Base-by-base conservation (phyloP, 2,113 vertebrate genomes). In the Maccullochella peelii region DNA sequence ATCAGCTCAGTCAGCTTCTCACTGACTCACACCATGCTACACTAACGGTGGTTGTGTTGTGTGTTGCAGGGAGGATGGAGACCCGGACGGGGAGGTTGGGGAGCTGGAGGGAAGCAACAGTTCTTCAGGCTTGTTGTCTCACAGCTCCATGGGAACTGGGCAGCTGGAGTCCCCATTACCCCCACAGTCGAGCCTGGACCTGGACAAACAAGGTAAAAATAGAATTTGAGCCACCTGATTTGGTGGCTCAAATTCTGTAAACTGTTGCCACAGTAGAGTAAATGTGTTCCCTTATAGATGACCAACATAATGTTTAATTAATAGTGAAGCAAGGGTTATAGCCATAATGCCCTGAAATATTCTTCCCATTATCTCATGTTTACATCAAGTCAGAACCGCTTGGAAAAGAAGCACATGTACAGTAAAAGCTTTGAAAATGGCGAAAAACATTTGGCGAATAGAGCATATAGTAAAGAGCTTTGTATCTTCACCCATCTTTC, bases 41-140 rank as follows among this genome's bases (percentile, higher is more conserved):
- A 8, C 52, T 86, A 30, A 77, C 55, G 21, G 52, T 44, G 23
- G 36, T 52, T 71, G 55, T 69, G 67, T 67, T 86, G 30, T 92
- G 71, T 87, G 30, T 77, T 73, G 67, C 94, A 99, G 98, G 91
- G 97, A 98, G 63, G 96, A 96, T 47, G 71, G 86, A 0, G 97
- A 98, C 59, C 97, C 96, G 38, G 97, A 98, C 23, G 92, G 96
- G 82, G 97, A 98, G 0, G 88, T 93, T 0, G 95, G 89, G 0
- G 97, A 98, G 71, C 92, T 95, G 1, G 97, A 98, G 1, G 95
- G 90, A 52, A 69, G 92, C 1, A 88, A 88, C 84, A 96, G 89
- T n/a, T 86, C 95, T 0, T 94, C 90, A 10, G 88, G 88, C 79
- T 94, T 94, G 10, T 93, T 95, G 18, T 93, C 95, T 0, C 92